Evolutionary conservation across 2,113 vertebrate species (phyloP).

Genomic region (Orycteropus afer): DNA sequence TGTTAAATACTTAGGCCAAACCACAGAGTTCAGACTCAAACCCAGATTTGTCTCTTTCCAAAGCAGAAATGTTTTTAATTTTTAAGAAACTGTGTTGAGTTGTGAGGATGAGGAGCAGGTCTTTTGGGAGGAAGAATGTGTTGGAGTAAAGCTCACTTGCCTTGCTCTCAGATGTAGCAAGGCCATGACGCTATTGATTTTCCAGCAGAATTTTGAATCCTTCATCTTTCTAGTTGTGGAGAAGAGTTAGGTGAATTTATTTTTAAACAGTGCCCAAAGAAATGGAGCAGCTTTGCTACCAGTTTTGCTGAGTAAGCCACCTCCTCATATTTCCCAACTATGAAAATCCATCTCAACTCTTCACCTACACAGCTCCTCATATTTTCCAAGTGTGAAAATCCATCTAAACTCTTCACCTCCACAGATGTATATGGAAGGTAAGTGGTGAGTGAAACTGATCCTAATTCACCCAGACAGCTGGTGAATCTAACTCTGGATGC

Average conservation of each 20-base stretch:
- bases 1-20: not conserved
- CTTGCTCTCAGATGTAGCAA: not conserved
- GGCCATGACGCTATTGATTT: not conserved
- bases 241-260: not conserved
- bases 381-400: slow-evolving; percentile 23
- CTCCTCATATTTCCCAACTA: slow-evolving; percentile 26
- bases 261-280: not conserved
- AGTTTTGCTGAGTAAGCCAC: slow-evolving; percentile 19
- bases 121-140: not conserved
- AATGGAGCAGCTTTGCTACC: not conserved
- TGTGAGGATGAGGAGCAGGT: not conserved
- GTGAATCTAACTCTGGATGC: not conserved
- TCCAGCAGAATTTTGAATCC: not conserved
- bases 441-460: not conserved
- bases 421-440: not conserved
- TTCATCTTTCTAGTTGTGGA: slow-evolving; percentile 10
- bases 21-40: not conserved
- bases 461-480: not conserved
- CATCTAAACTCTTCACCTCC: slow-evolving; percentile 28
- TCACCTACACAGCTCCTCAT: not conserved
- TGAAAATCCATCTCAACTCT: slow-evolving; percentile 32
- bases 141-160: not conserved
- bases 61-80: not conserved
- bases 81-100: not conserved
- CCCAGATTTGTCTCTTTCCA: not conserved